A percentile compares a stretch with the other conserved stretches of the same genome.
Evolutionary conservation across 2,888 invertebrate species (phyloP).

Genomic region (Nasonia oneida): DNA sequence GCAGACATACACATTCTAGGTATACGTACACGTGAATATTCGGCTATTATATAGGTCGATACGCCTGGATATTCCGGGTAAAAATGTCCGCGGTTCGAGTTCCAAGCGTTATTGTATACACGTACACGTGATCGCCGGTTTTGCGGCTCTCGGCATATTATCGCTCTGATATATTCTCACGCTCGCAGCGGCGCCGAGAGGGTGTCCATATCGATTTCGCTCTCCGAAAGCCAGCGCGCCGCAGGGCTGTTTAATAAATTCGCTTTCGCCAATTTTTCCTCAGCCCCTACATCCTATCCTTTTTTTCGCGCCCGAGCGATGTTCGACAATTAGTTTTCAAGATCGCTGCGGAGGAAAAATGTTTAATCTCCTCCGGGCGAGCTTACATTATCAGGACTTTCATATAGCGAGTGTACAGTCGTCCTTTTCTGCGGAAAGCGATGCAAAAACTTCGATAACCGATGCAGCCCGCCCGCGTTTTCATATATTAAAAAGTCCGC

Average conservation of each 20-base stretch:
- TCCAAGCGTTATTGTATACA: not conserved
- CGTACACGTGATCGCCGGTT: not conserved
- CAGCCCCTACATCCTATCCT: not conserved
- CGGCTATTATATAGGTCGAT: constrained; percentile 47
- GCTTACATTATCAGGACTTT: not conserved
- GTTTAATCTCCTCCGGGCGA: not conserved
- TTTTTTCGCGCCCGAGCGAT: not conserved
- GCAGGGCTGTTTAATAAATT: constrained; percentile 17
- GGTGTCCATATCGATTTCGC: constrained; percentile 15
- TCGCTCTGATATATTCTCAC: not conserved
- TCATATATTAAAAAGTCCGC: too few species aligned
- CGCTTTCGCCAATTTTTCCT: not conserved
- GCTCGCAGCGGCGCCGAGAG: not conserved
- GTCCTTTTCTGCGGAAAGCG: too few species aligned
- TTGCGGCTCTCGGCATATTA: not conserved
- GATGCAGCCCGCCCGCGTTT: too few species aligned
- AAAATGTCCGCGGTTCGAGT: not conserved
- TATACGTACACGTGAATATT: not conserved
- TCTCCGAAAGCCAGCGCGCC: not conserved
- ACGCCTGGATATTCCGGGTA: constrained; percentile 19
- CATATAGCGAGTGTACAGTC: too few species aligned
- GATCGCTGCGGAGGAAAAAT: not conserved
- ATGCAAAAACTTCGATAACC: too few species aligned
- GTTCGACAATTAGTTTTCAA: constrained; percentile 27
- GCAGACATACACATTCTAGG: too few species aligned